A percentile compares a stretch with the other conserved stretches of the same genome.
Conservation (phyloP, 2,797 vertebrate species). For the Crenichthys baileyi region DNA sequence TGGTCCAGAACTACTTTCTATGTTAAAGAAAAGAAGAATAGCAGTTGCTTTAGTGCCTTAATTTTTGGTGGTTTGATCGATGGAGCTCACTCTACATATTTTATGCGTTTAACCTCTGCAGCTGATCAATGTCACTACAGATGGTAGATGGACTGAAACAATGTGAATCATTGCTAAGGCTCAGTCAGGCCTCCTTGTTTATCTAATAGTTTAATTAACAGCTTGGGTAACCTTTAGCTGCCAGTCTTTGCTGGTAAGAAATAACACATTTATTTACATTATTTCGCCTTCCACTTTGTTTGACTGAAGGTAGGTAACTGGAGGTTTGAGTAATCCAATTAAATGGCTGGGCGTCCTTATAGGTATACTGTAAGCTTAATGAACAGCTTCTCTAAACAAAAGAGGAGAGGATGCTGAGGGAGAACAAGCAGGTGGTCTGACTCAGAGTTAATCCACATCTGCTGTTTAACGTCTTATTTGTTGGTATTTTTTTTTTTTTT, state of each 20-base stretch:
- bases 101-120: constrained; percentile 19
- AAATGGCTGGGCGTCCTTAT: constrained; percentile 37
- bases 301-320: constrained; percentile 50
- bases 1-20: background rate
- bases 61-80: constrained; percentile 7
- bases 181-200: constrained; percentile 50
- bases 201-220: constrained; percentile 70
- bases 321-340: constrained; percentile 54
- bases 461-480: background rate
- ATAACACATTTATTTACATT: constrained; percentile 53
- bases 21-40: background rate
- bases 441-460: constrained; percentile 15
- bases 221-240: constrained; percentile 58
- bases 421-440: constrained; percentile 17
- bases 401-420: constrained; percentile 11
- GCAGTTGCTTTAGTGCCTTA: background rate
- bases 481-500: background rate
- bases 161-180: constrained; percentile 36
- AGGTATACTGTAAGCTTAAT: constrained; percentile 41
- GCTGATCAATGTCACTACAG: constrained; percentile 33
- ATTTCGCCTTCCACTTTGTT: constrained; percentile 36
- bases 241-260: constrained; percentile 43
- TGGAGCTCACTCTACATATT: constrained; percentile 25
- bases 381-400: constrained; percentile 37
- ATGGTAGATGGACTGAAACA: constrained; percentile 40